Percentiles rank a stretch among this genome's conserved stretches.
Evolutionary conservation across 2,113 vertebrate species (phyloP).

Genomic region (Zosterops lateralis): DNA sequence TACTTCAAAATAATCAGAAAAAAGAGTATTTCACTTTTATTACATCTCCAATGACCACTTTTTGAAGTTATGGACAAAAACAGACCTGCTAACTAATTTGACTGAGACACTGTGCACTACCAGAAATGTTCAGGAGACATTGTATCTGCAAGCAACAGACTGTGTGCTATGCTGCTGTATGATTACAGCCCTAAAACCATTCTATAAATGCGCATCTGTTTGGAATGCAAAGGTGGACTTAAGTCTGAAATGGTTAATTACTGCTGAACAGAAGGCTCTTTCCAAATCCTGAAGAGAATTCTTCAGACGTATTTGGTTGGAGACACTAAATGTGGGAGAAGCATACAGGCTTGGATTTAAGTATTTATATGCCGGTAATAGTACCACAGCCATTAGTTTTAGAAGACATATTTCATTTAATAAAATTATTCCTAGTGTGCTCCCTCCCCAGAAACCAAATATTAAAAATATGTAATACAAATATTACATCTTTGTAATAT

Average conservation of each 20-base stretch:
- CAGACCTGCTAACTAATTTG: background rate
- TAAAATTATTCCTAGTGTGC: background rate
- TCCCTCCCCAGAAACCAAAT: background rate
- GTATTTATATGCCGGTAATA: background rate
- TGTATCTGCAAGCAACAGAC: background rate
- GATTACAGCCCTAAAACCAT: slow-evolving; percentile 33
- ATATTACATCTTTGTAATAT: background rate
- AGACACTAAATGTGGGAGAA: background rate
- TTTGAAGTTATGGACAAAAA: background rate
- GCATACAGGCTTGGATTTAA: background rate
- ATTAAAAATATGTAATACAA: too few species aligned
- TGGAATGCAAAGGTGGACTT: slow-evolving; percentile 15
- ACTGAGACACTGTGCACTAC: background rate
- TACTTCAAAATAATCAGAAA: background rate
- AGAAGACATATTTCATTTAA: background rate
- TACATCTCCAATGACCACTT: background rate
- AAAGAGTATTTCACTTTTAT: background rate
- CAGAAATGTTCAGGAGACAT: background rate
- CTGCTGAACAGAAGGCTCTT: background rate
- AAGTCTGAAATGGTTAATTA: background rate
- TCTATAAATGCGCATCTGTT: background rate
- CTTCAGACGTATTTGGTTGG: background rate
- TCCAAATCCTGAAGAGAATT: background rate
- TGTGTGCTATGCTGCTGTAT: background rate
- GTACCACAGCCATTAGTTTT: background rate